Conservation (phyloP, 2,797 vertebrate genomes). For the Rhinatrema bivittatum region DNA sequence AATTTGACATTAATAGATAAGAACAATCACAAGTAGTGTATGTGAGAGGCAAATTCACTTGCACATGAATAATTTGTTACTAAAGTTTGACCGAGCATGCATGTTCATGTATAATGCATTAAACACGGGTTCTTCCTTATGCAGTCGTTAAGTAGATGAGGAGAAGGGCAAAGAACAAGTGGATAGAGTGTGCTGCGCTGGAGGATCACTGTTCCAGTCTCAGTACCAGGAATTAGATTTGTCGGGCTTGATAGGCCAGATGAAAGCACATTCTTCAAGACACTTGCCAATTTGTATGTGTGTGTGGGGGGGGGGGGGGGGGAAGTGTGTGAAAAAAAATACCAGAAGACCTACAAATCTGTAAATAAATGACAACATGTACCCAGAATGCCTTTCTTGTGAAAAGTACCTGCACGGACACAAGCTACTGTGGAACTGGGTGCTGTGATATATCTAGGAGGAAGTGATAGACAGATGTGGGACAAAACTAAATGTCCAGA, state of each 20-base stretch:
- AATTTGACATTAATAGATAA: too few relatives aligned
- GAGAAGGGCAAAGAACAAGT: background rate
- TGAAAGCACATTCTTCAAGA: background rate
- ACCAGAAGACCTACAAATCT: constrained; percentile 18
- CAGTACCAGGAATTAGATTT: background rate
- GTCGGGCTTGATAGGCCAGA: constrained; percentile 17
- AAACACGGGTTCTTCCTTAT: background rate
- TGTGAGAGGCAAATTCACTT: background rate
- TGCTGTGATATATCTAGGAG: constrained; percentile 9
- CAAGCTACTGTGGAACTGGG: constrained; percentile 1
- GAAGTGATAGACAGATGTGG: background rate
- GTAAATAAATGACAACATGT: constrained; percentile 6
- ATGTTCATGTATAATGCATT: background rate
- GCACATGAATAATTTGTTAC: constrained; percentile 4
- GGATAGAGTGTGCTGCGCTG: constrained; percentile 7
- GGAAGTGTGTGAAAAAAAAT: background rate
- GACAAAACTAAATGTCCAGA: constrained; percentile 8
- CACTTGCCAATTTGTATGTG: too few relatives aligned
- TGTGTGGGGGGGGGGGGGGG: too few relatives aligned
- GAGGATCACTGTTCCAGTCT: constrained; percentile 17
- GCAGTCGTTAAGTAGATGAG: background rate
- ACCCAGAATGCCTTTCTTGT: constrained; percentile 26
- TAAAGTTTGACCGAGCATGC: background rate
- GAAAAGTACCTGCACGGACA: constrained; percentile 12
- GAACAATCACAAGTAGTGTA: too few relatives aligned